These are phyloP conservation scores for Leptopilina boulardi DNA, from an alignment of 1,140 invertebrate genomes.

Conservation along the genomic window DNA sequence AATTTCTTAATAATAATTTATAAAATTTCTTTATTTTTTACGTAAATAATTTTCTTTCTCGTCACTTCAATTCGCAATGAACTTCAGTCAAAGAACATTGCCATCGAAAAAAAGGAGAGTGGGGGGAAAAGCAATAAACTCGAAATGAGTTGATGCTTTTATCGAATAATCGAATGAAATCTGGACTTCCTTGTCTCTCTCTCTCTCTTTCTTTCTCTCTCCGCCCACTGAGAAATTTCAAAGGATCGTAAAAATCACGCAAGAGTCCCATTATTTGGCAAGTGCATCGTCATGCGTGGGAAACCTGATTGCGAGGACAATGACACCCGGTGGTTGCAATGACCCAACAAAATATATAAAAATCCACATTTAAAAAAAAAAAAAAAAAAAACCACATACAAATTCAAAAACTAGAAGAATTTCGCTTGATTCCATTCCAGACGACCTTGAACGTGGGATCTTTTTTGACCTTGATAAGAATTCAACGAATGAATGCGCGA, in stretches of 20 bases:
- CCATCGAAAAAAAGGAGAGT: too few species aligned
- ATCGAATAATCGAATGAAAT: not conserved
- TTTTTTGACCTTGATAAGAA: conserved; percentile 16
- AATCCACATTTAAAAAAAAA: not conserved
- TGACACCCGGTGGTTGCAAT: not conserved
- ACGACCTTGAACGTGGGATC: not conserved
- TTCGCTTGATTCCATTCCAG: not conserved
- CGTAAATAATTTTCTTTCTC: too few species aligned
- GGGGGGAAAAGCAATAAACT: too few species aligned
- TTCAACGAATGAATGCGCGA: not conserved
- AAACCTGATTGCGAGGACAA: not conserved
- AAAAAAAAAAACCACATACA: not conserved
- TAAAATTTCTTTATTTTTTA: too few species aligned
- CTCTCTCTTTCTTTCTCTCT: too few species aligned
- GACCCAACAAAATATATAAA: not conserved
- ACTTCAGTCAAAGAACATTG: too few species aligned
- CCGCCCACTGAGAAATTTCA: conserved; percentile 18
- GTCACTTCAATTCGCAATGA: too few species aligned
- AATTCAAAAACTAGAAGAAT: not conserved
- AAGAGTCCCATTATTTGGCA: conserved; percentile 31
- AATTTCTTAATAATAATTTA: too few species aligned
- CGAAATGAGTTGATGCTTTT: too few species aligned
- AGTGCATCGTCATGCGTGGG: conserved; percentile 32
- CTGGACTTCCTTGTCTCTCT: too few species aligned
- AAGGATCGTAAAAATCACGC: conserved; percentile 31